These are phyloP conservation scores for Nasonia giraulti DNA, from an alignment of 1,140 invertebrate genomes.

Conservation along the genomic window DNA sequence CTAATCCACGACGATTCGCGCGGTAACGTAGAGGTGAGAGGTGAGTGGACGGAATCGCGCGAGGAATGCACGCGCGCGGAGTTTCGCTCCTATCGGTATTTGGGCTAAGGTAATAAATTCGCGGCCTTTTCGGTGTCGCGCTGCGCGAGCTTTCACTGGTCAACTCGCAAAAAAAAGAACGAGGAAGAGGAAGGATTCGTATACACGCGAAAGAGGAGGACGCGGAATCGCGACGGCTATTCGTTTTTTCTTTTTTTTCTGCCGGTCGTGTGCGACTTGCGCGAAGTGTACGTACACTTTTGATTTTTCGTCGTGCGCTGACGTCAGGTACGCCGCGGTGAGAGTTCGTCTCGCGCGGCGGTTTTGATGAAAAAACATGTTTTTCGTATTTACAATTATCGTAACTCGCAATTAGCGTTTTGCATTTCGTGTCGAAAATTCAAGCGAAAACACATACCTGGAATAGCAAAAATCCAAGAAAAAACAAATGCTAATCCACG, in stretches of 20 bases:
- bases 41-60: not conserved
- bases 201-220: slow-evolving; percentile 2
- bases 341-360: no score
- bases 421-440: not conserved
- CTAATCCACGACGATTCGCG: not conserved
- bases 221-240: not conserved
- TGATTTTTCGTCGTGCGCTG: not conserved
- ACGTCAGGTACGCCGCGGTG: not conserved
- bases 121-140: slow-evolving; percentile 49
- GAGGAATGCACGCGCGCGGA: slow-evolving; percentile 49
- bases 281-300: not conserved
- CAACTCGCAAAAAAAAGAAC: not conserved
- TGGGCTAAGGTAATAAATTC: slow-evolving; percentile 57
- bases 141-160: slow-evolving; percentile 55
- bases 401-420: not conserved
- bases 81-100: slow-evolving; percentile 49
- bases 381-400: not conserved
- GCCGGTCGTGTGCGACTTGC: not conserved
- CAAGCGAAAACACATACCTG: not conserved
- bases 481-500: not conserved
- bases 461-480: not conserved
- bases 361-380: no score
- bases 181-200: slow-evolving; percentile 1
- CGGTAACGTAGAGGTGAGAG: not conserved
- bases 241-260: not conserved